These are phyloP conservation scores for Acipenser oxyrinchus DNA, from an alignment of 2,797 vertebrate genomes.

Conservation along the genomic window DNA sequence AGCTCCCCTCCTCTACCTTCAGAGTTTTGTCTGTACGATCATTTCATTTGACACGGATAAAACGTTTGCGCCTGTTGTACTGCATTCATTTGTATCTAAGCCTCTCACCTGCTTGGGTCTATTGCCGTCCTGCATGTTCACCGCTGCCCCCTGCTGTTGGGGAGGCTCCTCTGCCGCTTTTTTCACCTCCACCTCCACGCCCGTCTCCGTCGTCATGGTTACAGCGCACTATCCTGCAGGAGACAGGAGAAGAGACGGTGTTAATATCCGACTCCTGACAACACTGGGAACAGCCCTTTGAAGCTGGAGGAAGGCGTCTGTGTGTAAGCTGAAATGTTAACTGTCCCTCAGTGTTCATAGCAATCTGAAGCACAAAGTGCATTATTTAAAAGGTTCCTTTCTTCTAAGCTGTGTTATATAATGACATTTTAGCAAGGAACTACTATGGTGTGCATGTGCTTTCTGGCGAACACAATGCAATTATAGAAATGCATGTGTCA, in stretches of 20 bases:
- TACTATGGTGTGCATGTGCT: too few relatives aligned
- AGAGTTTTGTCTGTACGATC: too few relatives aligned
- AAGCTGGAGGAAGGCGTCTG: neutral
- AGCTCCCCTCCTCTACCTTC: too few relatives aligned
- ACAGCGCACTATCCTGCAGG: constrained; percentile 54
- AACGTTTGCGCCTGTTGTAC: too few relatives aligned
- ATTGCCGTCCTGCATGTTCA: constrained; percentile 56
- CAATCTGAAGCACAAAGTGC: too few relatives aligned
- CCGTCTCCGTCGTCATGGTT: constrained; percentile 68
- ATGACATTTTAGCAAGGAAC: neutral
- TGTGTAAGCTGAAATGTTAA: neutral
- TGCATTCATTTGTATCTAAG: neutral
- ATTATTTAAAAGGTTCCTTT: too few relatives aligned
- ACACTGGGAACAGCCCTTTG: too few relatives aligned
- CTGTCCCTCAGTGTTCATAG: too few relatives aligned
- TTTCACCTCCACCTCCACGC: constrained; percentile 61
- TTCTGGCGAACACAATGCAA: too few relatives aligned
- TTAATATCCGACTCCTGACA: constrained; percentile 1
- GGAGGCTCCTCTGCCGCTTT: constrained; percentile 57
- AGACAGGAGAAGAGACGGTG: constrained; percentile 21
- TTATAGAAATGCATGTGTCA: too few relatives aligned
- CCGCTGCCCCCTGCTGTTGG: constrained; percentile 50
- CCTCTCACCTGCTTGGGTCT: constrained; percentile 69
- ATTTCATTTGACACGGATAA: too few relatives aligned
- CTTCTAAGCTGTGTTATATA: neutral